Base-by-base conservation (phyloP, 64 coral and sea anemone species). In the Montipora capricornis region DNA sequence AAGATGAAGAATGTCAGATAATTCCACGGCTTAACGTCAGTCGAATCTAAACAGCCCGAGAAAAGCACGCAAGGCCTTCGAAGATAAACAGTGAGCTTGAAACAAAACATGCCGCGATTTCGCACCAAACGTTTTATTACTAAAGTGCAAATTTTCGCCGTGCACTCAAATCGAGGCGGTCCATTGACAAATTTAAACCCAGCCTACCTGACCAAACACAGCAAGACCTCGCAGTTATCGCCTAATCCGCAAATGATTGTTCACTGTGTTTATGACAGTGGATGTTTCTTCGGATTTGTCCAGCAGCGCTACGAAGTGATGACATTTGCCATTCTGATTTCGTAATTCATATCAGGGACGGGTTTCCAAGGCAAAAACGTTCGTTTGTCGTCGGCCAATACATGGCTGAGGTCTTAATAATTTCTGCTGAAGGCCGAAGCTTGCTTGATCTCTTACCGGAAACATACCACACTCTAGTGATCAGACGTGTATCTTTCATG, bases 401-500 rank as follows among this genome's bases (percentile, higher is more conserved):
- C 87, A 45, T 51, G 57, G 73, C 78, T 7, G 47, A 73, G 46
- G 19, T 70, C 58, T 68, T 80, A 80, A 80, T 67, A 49, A 53
- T 76, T 57, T 45, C 74, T 59, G 70, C 53, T 87, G 86, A 85
- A 73, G 66, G 76, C 53, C 48, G 55, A 49, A 51, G 83, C 70
- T 77, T 77, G 75, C 50, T 85, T 26, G 46, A 29, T 69, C 92
- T 77, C 55, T n/a, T 88, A 88, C 92, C 84, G 92, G 92, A 93
- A 93, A 64, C 84, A 88, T 76, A 61, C 73, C 74, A 62, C 47
- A 88, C 49, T 66, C 81, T 47, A 93, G 66, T 85, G 92, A 80
- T 88, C 92, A 93, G 61, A 17, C 51, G 83, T 88, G 75, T 88
- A 88, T 93, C 92, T 88, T 93, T 93, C 92, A 87, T 88, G 75